Base-by-base conservation (phyloP, 2,888 invertebrate species). In the Melieria crassipennis region DNA sequence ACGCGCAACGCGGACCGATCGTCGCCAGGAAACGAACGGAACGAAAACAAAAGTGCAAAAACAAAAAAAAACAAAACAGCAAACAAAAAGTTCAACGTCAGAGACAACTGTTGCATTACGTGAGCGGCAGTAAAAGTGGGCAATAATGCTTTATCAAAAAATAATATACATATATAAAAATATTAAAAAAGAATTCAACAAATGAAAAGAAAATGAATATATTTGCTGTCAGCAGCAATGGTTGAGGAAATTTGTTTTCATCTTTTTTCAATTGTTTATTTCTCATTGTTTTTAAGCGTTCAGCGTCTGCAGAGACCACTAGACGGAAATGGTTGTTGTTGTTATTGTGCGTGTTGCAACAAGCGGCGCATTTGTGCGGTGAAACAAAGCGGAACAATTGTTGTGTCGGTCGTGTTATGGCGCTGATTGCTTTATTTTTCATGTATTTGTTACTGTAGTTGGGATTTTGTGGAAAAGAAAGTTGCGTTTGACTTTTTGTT, bases 31-130 rank as follows among this genome's bases (percentile, higher is more conserved):
- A 65, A 52, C 7, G 62, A 16, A 55, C 16, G 66, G 70, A 62
- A 63, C 55, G 69, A 69, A 69, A 69, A 47, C 69, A 69, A 69
- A 69, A 69, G 69, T 69, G 62, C 47, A 68, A 62, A 55, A 50
- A 16, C 9, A n/a, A 56, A 56, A 5, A 64, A 58, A 57, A 10
- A 46, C 43, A 48, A 3, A 46, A 63, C 30, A 56, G n/a, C 42
- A 62, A 7, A 42, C 55, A 56, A 47, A 56, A 16, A 55, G 5
- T 55, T 5, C 9, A 46, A 16, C 47, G n/a, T 45, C 65, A 65
- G 10, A 72, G 65, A 60, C 62, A 55, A 63, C 56, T 66, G 46
- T 45, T 61, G 60, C 60, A 52, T 67, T 67, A 61, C 52, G 11
- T 45, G 67, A 45, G 57, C 13, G 48, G 42, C 58, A 45, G 67